Conservation (phyloP, 2,113 vertebrate species). For the Girardinichthys multiradiatus region DNA sequence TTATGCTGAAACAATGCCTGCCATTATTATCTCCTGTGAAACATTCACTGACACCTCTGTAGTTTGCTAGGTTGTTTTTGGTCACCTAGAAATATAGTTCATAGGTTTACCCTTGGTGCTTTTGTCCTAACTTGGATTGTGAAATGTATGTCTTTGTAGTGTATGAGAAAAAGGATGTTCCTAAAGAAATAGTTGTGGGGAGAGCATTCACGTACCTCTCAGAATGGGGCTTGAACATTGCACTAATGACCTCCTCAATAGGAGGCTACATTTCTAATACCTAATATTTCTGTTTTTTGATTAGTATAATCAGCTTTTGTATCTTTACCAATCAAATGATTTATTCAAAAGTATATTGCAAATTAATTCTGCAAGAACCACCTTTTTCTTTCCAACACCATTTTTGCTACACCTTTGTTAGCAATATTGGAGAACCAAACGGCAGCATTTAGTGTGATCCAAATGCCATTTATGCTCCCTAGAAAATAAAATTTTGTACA, state of each 20-base stretch:
- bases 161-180: not conserved
- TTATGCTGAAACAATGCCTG: not conserved
- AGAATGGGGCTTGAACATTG: not conserved
- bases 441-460: slow-evolving; percentile 43
- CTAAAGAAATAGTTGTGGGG: no score
- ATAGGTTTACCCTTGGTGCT: not conserved
- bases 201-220: no score
- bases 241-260: no score
- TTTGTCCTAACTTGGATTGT: not conserved
- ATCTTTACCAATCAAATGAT: not conserved
- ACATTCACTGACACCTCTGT: not conserved
- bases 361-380: not conserved
- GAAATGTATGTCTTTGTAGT: not conserved
- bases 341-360: not conserved
- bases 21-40: not conserved
- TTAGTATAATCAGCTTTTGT: not conserved
- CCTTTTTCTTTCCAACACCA: not conserved
- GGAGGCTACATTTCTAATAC: no score
- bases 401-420: slow-evolving; percentile 9
- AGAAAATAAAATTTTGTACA: slow-evolving; percentile 38
- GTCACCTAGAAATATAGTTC: not conserved
- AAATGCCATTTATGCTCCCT: slow-evolving; percentile 41
- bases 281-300: no score
- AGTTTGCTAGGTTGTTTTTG: not conserved
- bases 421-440: slow-evolving; percentile 24